Evolutionary conservation across 2,113 vertebrate species (phyloP).

Genomic region (Grammomys surdaster): DNA sequence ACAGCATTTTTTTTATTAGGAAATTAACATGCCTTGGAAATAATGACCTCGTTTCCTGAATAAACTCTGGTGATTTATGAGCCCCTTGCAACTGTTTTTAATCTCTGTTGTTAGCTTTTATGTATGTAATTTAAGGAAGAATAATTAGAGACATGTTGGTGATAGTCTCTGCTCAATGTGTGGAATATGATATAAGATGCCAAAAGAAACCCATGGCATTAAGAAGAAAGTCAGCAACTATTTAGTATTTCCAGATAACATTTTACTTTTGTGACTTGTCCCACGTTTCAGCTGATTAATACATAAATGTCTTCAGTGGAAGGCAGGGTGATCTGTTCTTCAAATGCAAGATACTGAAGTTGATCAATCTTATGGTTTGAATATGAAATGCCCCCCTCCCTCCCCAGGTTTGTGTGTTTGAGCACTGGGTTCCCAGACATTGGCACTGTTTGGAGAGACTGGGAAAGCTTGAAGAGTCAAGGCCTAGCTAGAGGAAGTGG

Average conservation of each 20-base stretch:
- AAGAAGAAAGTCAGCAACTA: slow-evolving; percentile 43
- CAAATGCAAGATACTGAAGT: slow-evolving; percentile 44
- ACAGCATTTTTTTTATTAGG: not conserved
- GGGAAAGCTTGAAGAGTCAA: not conserved
- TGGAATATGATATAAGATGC: slow-evolving; percentile 34
- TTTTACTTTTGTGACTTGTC: slow-evolving; percentile 55
- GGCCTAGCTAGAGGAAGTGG: not conserved
- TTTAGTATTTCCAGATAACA: slow-evolving; percentile 59
- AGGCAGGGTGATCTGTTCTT: slow-evolving; percentile 39
- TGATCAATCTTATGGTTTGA: not conserved
- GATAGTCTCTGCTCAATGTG: slow-evolving; percentile 43
- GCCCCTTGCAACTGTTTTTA: slow-evolving; percentile 52
- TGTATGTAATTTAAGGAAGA: slow-evolving; percentile 69
- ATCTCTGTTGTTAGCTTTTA: slow-evolving; percentile 44
- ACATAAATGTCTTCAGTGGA: slow-evolving; percentile 52
- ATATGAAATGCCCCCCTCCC: not conserved
- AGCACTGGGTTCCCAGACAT: not conserved
- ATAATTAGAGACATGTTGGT: slow-evolving; percentile 57
- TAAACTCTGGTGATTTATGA: slow-evolving; percentile 65
- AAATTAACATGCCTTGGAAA: slow-evolving; percentile 60
- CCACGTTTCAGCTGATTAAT: slow-evolving; percentile 66
- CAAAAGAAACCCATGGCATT: slow-evolving; percentile 29
- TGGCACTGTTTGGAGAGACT: not conserved
- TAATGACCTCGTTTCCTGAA: slow-evolving; percentile 30
- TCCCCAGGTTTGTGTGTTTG: not conserved